Percentiles rank a stretch among this genome's conserved stretches.
phyloP scores from a whole-genome alignment of 2,888 invertebrate species.

The Campaea margaritaria region DNA sequence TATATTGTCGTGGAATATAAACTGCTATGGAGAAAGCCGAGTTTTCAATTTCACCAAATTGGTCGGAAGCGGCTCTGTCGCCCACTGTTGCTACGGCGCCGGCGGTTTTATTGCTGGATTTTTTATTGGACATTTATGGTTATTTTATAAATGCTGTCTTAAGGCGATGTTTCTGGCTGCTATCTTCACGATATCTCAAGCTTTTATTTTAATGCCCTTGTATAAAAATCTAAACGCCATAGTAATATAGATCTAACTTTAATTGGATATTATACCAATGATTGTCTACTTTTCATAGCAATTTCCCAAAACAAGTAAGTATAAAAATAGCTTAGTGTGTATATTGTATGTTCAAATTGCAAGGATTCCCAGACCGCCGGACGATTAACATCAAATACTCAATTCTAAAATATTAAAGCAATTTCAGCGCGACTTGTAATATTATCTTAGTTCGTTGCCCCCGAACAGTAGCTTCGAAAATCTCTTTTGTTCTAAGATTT shows the following conservation, averaged over 20 bases:
- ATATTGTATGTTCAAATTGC: not conserved
- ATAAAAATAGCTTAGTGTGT: too few species aligned
- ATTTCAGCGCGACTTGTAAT: constrained; percentile 19
- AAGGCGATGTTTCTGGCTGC: too few species aligned
- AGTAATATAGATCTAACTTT: too few species aligned
- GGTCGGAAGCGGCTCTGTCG: not conserved
- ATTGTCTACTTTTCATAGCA: too few species aligned
- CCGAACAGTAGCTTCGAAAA: constrained; percentile 19
- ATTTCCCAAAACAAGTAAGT: too few species aligned
- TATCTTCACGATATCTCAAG: too few species aligned
- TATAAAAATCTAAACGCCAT: too few species aligned
- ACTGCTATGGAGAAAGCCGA: constrained; percentile 34
- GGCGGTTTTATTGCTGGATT: constrained; percentile 5
- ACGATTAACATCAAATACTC: constrained; percentile 7
- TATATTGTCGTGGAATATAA: constrained; percentile 21
- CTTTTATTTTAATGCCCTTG: too few species aligned
- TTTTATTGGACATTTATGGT: not conserved
- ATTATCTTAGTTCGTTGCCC: constrained; percentile 38
- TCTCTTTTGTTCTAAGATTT: constrained; percentile 11
- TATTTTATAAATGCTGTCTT: not conserved
- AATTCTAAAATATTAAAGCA: constrained; percentile 18
- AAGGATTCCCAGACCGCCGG: not conserved
- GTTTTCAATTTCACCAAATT: constrained; percentile 32
- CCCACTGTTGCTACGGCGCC: not conserved
- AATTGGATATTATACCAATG: too few species aligned